Evolutionary conservation across 53 echinoderm and acorn worm species (phyloP), one percentile per base, ranked within the genome.

Genomic region (Temnopleurus reevesii): DNA sequence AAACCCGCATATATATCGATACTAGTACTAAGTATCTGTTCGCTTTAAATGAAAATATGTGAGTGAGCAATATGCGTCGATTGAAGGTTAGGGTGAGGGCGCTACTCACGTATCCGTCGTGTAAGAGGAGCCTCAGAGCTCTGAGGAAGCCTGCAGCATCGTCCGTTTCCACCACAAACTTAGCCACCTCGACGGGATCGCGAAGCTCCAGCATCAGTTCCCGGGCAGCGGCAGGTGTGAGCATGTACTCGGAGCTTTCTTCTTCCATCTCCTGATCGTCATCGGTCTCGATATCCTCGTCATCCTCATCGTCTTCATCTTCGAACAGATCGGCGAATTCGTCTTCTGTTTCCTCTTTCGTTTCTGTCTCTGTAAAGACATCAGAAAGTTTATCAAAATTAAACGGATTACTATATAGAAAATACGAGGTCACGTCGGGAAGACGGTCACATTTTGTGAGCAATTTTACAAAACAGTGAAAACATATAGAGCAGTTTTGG

Each of bases 101-200:
- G 41, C n/a, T 79, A 49, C 92, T 90, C 80, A 92, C 92, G 55
- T 92, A 92, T 30, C 89, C 90, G 28, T 92, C 84, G 44, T 92
- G 90, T 23, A 84, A 71, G 49, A 92, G 92, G 19, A 92, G 34
- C 38, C 90, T 54, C n/a, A 92, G 90, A 45, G 92, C 92, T 33
- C 90, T 10, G 0, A 92, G 56, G 61, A 92, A 92, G 28, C 92
- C 92, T 36, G 30, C 76, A 38, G 92, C 90, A 59, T 92, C 92
- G 28, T 92, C 92, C 12, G 90, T 89, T n/a, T 89, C 90, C 45
- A 92, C 92, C 9, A 92, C 90, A 59, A 84, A 90, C 53, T 92
- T 84, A 26, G 92, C 92, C 8, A 92, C 86, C 26, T 90, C 85
- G 17, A 58, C 86, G 6, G 92, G 92, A 51, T 90, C 65, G 8